These are phyloP conservation scores for Toxotes jaculatrix DNA, from an alignment of 2,113 vertebrate species.

Conservation along the genomic window DNA sequence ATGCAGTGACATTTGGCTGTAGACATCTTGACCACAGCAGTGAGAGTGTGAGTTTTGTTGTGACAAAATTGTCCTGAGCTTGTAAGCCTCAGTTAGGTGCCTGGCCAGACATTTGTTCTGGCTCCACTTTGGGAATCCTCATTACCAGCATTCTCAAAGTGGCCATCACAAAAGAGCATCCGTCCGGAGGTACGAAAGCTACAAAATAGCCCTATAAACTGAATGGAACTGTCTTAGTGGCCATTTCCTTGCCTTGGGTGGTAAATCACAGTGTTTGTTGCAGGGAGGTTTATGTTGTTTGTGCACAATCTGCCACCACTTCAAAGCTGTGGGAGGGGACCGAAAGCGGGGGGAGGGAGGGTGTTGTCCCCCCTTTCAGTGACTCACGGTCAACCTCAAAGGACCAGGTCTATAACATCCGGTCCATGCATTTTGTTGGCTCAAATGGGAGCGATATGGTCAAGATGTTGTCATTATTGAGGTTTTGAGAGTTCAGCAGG, in stretches of 20 bases:
- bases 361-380: slow-evolving; percentile 68
- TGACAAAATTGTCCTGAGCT: slow-evolving; percentile 15
- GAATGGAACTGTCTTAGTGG: slow-evolving; percentile 66
- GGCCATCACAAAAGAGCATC: slow-evolving; percentile 68
- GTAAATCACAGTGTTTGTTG: slow-evolving; percentile 78
- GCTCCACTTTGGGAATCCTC: slow-evolving; percentile 66
- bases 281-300: slow-evolving; percentile 81
- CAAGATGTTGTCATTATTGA: slow-evolving; percentile 42
- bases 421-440: slow-evolving; percentile 56
- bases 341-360: slow-evolving; percentile 26
- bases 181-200: slow-evolving; percentile 70
- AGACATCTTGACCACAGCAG: neutral
- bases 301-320: slow-evolving; percentile 80
- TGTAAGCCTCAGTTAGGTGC: slow-evolving; percentile 37
- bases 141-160: slow-evolving; percentile 68
- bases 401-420: slow-evolving; percentile 55
- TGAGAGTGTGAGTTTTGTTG: slow-evolving; percentile 28
- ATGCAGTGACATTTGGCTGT: slow-evolving; percentile 14
- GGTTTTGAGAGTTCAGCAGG: slow-evolving; percentile 45
- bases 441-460: slow-evolving; percentile 35
- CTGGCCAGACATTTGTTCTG: slow-evolving; percentile 56
- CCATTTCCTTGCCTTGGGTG: slow-evolving; percentile 76
- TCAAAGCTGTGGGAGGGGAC: slow-evolving; percentile 78
- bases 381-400: slow-evolving; percentile 78
- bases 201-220: slow-evolving; percentile 80